These are phyloP conservation scores for Caerostris extrusa DNA, from an alignment of 1,140 invertebrate species.

Conservation along the genomic window DNA sequence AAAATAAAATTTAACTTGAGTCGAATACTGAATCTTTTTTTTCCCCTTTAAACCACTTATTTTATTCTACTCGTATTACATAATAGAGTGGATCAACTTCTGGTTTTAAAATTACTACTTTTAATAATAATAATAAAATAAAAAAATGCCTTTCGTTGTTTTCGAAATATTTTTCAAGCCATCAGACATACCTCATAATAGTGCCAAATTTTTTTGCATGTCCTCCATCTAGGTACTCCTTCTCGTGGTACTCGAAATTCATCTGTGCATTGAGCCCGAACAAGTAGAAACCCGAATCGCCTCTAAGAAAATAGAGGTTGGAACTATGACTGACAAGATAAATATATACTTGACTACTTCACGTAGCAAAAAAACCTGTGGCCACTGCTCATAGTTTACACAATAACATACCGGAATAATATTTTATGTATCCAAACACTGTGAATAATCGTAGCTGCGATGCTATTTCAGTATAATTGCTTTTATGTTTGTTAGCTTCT, in stretches of 20 bases:
- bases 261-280: background rate
- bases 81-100: no score
- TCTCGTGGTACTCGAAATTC: constrained; percentile 27
- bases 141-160: background rate
- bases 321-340: constrained; percentile 53
- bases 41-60: no score
- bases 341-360: constrained; percentile 15
- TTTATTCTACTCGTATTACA: no score
- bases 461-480: background rate
- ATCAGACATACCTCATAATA: background rate
- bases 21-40: no score
- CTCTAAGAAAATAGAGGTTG: constrained; percentile 15
- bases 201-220: background rate
- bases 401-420: background rate
- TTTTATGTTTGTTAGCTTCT: background rate
- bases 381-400: background rate
- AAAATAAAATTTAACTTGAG: no score
- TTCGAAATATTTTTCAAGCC: background rate
- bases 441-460: background rate
- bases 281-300: constrained; percentile 23
- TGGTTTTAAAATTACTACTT: no score
- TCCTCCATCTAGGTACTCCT: background rate
- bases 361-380: background rate
- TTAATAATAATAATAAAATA: no score
- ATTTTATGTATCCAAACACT: background rate